Evolutionary conservation across 2,888 invertebrate genomes (phyloP), one percentile per base, ranked within the genome.

Genomic region (Heliothis peltigera): DNA sequence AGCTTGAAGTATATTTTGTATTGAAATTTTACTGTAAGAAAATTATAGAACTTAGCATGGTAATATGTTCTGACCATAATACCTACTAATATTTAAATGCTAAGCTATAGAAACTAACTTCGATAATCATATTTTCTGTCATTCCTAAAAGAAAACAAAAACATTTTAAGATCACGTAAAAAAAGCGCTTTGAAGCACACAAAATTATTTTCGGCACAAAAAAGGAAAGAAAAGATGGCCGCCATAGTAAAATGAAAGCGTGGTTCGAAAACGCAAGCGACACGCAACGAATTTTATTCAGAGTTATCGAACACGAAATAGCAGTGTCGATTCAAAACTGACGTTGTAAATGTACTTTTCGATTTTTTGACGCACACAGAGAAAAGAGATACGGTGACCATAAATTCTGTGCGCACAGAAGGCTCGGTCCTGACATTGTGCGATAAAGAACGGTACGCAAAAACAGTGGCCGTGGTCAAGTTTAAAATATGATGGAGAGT

Each of bases 241-340:
- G 56, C 49, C 46, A 39, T 19, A 7, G 17, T 42, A 25, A 46
- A 52, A 57, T 58, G 62, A 68, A 68, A 65, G 53, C 58, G 52
- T 53, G 46, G 48, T 47, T 21, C 44, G 42, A 39, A 39, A 39
- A n/a, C 39, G n/a, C 43, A 63, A 70, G 52, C 59, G 63, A 66
- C 47, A 70, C 57, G 22, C 56, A 48, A 58, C 64, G 19, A 62
- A 55, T 75, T 70, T 67, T 67, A 67, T 67, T 57, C 54, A 46
- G 25, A 68, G 42, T 60, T 64, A 69, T 64, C 61, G 73, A 65
- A 70, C 60, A 73, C 55, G 48, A 55, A 67, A 73, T 61, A 78
- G 64, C 57, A 51, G 62, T 67, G 65, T 67, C 64, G 63, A 78
- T 76, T 76, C 71, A 70, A 80, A 78, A 80, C 62, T 71, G 75